phyloP scores from a whole-genome alignment of 2,888 invertebrate species.

The Lottia gigantea region DNA sequence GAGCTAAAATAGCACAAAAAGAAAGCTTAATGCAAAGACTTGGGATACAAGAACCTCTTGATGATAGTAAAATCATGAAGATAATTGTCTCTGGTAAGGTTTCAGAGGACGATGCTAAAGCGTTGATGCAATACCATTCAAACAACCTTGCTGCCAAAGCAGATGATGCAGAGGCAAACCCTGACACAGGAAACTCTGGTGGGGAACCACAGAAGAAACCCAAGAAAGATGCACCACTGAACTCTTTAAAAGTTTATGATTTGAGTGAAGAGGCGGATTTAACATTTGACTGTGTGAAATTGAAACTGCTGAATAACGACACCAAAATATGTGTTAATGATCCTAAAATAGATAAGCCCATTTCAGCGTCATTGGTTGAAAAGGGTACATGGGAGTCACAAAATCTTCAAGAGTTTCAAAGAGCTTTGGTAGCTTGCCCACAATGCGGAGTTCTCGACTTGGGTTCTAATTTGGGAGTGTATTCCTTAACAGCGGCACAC shows the following conservation, averaged over 20 bases:
- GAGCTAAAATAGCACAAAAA: not conserved
- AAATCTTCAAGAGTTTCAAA: slow-evolving; percentile 8
- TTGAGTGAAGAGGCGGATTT: not conserved
- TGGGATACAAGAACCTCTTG: not conserved
- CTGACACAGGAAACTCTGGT: not conserved
- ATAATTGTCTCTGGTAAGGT: not conserved
- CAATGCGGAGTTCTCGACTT: slow-evolving; percentile 30
- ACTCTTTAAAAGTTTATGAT: not conserved
- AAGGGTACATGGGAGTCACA: slow-evolving; percentile 8
- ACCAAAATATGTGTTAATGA: slow-evolving; percentile 17
- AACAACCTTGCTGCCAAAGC: not conserved
- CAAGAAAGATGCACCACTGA: not conserved
- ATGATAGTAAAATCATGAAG: not conserved
- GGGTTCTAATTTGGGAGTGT: slow-evolving; percentile 35
- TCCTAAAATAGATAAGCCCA: slow-evolving; percentile 7
- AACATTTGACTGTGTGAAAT: slow-evolving; percentile 9
- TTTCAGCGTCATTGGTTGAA: slow-evolving; percentile 1
- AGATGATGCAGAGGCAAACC: not conserved
- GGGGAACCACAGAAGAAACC: not conserved
- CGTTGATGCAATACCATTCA: not conserved
- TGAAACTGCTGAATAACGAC: not conserved
- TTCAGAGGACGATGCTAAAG: not conserved
- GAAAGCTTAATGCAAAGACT: not conserved
- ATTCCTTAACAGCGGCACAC: slow-evolving; percentile 29
- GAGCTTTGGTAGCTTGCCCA: not conserved